These are phyloP conservation scores for Apotomis capreana DNA, from an alignment of 2,888 invertebrate genomes.

Conservation along the genomic window DNA sequence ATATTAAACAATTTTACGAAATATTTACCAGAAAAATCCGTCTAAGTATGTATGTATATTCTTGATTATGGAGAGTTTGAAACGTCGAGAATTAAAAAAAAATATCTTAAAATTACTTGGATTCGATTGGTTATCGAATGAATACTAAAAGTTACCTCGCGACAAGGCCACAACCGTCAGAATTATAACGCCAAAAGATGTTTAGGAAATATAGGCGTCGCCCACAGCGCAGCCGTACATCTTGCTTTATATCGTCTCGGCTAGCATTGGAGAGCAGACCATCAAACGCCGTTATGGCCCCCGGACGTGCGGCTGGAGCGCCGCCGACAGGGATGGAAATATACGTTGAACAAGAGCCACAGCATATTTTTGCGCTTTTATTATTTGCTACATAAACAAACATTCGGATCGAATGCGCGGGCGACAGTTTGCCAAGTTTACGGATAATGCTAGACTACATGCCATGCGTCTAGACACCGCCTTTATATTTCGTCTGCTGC, in stretches of 20 bases:
- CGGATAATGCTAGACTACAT: slow-evolving; percentile 38
- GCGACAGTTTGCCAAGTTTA: slow-evolving; percentile 55
- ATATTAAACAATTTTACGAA: too few relatives aligned
- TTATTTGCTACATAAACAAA: slow-evolving; percentile 75
- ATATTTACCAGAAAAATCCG: too few relatives aligned
- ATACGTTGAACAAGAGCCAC: slow-evolving; percentile 60
- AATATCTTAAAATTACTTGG: neutral
- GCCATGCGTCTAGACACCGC: slow-evolving; percentile 29
- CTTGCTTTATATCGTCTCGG: slow-evolving; percentile 77
- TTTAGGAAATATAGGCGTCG: slow-evolving; percentile 83
- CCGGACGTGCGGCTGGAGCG: slow-evolving; percentile 76
- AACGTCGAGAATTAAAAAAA: too few relatives aligned
- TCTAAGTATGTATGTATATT: too few relatives aligned
- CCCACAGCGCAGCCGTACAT: slow-evolving; percentile 82
- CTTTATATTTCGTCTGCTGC: slow-evolving; percentile 14
- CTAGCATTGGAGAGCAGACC: slow-evolving; percentile 84
- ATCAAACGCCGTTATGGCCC: slow-evolving; percentile 82
- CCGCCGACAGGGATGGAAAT: slow-evolving; percentile 67
- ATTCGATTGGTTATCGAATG: neutral
- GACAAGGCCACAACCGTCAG: slow-evolving; percentile 73
- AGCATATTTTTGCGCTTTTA: slow-evolving; percentile 74
- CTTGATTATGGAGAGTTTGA: too few relatives aligned
- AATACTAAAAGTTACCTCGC: slow-evolving; percentile 54
- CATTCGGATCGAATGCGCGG: slow-evolving; percentile 60
- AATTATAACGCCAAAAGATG: slow-evolving; percentile 79